Evolutionary conservation across 2,888 invertebrate species (phyloP).

Genomic region (Synergus umbraculus): DNA sequence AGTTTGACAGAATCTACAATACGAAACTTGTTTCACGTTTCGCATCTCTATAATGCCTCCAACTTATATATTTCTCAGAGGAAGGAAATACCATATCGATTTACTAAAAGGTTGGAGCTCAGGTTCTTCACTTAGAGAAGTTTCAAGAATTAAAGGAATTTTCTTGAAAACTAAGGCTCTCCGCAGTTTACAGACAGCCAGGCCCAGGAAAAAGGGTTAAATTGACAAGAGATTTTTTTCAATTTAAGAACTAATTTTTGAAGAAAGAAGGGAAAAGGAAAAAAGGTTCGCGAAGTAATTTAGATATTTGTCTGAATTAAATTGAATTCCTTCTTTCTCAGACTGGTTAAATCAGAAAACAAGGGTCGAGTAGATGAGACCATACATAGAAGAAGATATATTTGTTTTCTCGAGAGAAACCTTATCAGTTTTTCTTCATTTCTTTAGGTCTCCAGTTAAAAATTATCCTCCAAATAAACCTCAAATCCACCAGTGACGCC

Average conservation of each 20-base stretch:
- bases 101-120: neutral
- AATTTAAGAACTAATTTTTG: neutral
- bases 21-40: constrained; percentile 1
- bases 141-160: neutral
- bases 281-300: neutral
- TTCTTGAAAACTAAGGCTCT: neutral
- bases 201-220: neutral
- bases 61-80: neutral
- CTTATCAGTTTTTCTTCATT: constrained; percentile 38
- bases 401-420: neutral
- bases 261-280: neutral
- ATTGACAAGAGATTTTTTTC: neutral
- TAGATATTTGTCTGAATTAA: neutral
- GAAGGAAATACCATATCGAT: constrained; percentile 20
- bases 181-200: constrained; percentile 13
- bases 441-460: constrained; percentile 40
- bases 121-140: neutral
- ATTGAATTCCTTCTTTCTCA: neutral
- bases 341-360: neutral
- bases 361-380: neutral
- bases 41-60: neutral
- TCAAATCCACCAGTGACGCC: constrained; percentile 36
- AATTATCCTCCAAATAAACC: constrained; percentile 40
- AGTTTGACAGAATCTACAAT: constrained; percentile 28
- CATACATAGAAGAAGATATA: neutral